Base-by-base conservation (phyloP, 2,888 invertebrate genomes). In the Drosophila fulvimacula region DNA sequence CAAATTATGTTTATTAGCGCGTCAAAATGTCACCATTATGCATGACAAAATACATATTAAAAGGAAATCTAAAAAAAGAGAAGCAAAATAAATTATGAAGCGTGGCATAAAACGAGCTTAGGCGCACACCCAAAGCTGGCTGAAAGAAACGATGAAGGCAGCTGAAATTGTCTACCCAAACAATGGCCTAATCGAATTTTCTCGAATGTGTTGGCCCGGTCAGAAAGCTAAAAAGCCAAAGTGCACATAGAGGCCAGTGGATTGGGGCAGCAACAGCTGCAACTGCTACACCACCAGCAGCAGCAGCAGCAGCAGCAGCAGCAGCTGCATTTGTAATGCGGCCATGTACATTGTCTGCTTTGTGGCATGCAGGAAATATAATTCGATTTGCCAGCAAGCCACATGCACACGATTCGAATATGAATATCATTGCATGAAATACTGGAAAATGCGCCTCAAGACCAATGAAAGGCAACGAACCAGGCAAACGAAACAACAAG, bases 1-100 rank as follows among this genome's bases (percentile, higher is more conserved):
- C 77, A 81, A 88, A 88, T 85, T 85, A 85, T 85, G 85, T 88
- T 88, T 85, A 85, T 85, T 88, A 85, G 88, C 84, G 84, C 77
- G 89, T 88, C 88, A 76, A 83, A 86, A 85, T 85, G 87, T 86
- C 87, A 86, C 78, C 83, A 82, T 84, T 88, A 80, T 86, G 81
- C 72, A 82, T 75, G 86, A 76, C 61, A 79, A 78, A 83, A 88
- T 69, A 69, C 88, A 66, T 77, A 79, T 84, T 82, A 88, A 85
- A 82, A 70, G 64, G 66, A 71, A 62, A 64, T 60, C 53, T 63
- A 60, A 13, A 34, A 41, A 42, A n/a, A 30, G n/a, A 34, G 21
- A n/a, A 32, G 61, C 48, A 55, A 58, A 39, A 36, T 67, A 73
- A 82, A 76, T 82, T 76, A 76, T 74, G 76, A 74, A 73, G 72